Conservation (phyloP, 2,797 vertebrate genomes). For the Catostomus latipinnis region DNA sequence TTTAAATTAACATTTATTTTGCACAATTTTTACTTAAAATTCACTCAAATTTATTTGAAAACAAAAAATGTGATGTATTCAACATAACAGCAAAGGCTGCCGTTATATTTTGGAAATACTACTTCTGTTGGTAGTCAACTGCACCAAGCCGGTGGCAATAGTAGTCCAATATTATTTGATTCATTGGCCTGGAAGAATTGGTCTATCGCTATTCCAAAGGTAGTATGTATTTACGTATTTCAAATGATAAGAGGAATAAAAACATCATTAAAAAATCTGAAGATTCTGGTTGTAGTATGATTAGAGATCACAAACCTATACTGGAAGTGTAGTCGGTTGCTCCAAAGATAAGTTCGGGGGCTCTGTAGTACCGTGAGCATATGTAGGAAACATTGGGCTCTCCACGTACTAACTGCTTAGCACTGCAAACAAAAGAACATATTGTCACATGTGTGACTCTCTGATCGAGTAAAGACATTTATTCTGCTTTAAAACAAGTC, state of each 20-base stretch:
- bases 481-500: not conserved
- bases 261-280: not conserved
- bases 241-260: not conserved
- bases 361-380: constrained; percentile 99
- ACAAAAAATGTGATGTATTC: no score
- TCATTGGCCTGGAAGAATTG: no score
- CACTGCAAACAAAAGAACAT: constrained; percentile 75
- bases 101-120: no score
- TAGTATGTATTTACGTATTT: not conserved
- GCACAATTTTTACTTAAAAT: no score
- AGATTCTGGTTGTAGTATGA: not conserved
- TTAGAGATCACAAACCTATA: constrained; percentile 84
- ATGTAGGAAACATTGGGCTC: constrained; percentile 99
- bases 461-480: not conserved
- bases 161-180: no score
- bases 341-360: constrained; percentile 99
- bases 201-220: no score
- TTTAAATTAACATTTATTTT: no score
- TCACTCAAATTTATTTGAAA: no score
- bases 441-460: not conserved
- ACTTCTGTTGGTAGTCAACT: no score
- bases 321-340: constrained; percentile 99
- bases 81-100: no score
- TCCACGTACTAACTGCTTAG: constrained; percentile 98
- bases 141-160: no score